Percentiles rank a stretch among this genome's conserved stretches.
phyloP scores from a whole-genome alignment of 2,113 vertebrate species.

The Oryzias woworae region DNA sequence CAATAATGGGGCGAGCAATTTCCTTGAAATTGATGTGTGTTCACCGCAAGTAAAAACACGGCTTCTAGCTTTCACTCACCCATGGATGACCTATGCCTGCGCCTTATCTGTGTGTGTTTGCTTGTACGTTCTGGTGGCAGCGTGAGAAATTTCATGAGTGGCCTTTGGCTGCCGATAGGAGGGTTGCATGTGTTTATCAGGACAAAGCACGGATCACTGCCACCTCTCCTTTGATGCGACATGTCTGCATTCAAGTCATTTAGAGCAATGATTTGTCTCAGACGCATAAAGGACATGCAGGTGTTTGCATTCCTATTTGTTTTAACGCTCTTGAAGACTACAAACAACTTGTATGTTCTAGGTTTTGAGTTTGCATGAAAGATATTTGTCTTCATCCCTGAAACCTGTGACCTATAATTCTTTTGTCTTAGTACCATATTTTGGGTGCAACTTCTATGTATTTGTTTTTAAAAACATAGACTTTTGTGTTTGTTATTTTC shows the following conservation, averaged over 20 bases:
- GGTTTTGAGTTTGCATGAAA: slow-evolving; percentile 22
- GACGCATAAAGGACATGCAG: not conserved
- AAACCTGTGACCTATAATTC: slow-evolving; percentile 44
- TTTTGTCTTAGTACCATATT: not conserved
- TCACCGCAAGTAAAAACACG: slow-evolving; percentile 71
- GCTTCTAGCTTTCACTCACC: slow-evolving; percentile 69
- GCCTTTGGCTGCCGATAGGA: slow-evolving; percentile 21
- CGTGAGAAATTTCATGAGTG: slow-evolving; percentile 63
- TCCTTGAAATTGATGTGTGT: slow-evolving; percentile 76
- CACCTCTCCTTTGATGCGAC: not conserved
- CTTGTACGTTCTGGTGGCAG: slow-evolving; percentile 37
- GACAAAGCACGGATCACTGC: slow-evolving; percentile 12
- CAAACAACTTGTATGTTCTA: not conserved
- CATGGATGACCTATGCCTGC: slow-evolving; percentile 63
- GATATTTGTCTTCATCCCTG: slow-evolving; percentile 48
- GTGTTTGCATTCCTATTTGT: slow-evolving; percentile 6
- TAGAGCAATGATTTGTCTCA: slow-evolving; percentile 1
- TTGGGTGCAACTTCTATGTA: too few relatives aligned
- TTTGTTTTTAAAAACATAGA: too few relatives aligned
- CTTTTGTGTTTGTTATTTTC: too few relatives aligned
- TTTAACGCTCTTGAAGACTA: too few relatives aligned
- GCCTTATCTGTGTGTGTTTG: slow-evolving; percentile 40
- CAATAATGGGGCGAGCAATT: slow-evolving; percentile 77
- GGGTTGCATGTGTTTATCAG: slow-evolving; percentile 5
- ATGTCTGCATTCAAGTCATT: slow-evolving; percentile 6